A percentile compares a stretch with the other conserved stretches of the same genome.
phyloP scores from a whole-genome alignment of 2,113 vertebrate genomes.

The Thunnus thynnus region DNA sequence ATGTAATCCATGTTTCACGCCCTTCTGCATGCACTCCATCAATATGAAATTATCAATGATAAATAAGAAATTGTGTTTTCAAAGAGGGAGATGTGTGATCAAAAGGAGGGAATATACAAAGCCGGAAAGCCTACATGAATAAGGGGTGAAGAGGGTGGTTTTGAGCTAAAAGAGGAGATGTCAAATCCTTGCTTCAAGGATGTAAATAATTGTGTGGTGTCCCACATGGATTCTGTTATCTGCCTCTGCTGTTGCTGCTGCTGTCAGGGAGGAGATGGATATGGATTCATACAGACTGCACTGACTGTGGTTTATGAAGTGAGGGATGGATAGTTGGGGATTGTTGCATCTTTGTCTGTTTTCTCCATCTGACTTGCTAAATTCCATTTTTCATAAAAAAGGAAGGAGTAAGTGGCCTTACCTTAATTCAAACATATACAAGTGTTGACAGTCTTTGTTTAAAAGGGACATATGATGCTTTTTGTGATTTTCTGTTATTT shows the following conservation, averaged over 20 bases:
- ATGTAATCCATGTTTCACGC: conserved; percentile 34
- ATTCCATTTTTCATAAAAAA: neutral
- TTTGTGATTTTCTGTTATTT: no score
- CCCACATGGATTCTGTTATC: conserved; percentile 1
- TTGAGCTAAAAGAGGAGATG: conserved; percentile 6
- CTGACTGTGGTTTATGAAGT: conserved; percentile 12
- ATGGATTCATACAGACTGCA: neutral
- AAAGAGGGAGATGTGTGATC: neutral
- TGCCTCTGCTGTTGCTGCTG: neutral
- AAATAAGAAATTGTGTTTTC: neutral
- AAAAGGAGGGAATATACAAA: neutral
- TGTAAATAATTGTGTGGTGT: conserved; percentile 18
- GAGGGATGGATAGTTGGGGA: neutral
- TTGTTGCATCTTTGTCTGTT: neutral
- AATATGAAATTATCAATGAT: conserved; percentile 10
- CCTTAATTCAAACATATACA: neutral
- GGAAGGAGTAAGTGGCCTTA: no score
- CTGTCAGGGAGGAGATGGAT: neutral
- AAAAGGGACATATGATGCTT: no score
- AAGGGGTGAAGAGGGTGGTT: neutral
- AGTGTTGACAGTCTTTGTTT: no score
- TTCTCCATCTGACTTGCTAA: neutral
- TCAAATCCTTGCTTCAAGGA: neutral
- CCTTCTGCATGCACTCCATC: conserved; percentile 21
- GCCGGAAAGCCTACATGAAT: neutral